Conservation (phyloP, 2,797 vertebrate genomes). For the Synaphobranchus kaupii region DNA sequence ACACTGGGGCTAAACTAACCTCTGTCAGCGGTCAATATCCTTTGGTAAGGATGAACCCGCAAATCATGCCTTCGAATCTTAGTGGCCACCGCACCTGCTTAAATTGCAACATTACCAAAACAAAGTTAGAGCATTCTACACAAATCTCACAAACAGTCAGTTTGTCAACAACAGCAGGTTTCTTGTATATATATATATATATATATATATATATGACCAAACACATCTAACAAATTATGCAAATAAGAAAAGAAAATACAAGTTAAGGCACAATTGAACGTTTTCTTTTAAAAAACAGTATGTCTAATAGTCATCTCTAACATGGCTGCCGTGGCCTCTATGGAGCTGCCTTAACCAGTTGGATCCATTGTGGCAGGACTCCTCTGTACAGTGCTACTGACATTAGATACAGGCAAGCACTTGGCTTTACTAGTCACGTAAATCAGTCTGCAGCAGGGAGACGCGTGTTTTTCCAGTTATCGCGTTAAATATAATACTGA, state of each 20-base stretch:
- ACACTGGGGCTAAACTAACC: slow-evolving; percentile 90
- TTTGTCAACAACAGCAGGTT: slow-evolving; percentile 79
- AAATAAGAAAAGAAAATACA: slow-evolving; percentile 75
- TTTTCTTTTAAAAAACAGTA: slow-evolving; percentile 62
- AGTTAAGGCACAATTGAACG: slow-evolving; percentile 89
- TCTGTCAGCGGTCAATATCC: slow-evolving; percentile 90
- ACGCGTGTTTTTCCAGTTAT: slow-evolving; percentile 68
- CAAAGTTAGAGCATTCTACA: slow-evolving; percentile 80
- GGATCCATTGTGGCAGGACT: slow-evolving; percentile 71
- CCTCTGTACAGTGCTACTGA: slow-evolving; percentile 75
- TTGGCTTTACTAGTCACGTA: slow-evolving; percentile 85
- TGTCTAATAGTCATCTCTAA: slow-evolving; percentile 71
- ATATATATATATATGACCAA: slow-evolving; percentile 68
- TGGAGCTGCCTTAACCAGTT: slow-evolving; percentile 73
- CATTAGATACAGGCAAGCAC: slow-evolving; percentile 70
- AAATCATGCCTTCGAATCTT: slow-evolving; percentile 91
- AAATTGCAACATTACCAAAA: slow-evolving; percentile 88
- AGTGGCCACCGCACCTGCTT: slow-evolving; percentile 92
- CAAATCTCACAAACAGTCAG: slow-evolving; percentile 50
- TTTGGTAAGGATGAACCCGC: slow-evolving; percentile 94
- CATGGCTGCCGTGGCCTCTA: slow-evolving; percentile 76
- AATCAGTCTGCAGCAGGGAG: slow-evolving; percentile 80
- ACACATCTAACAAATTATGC: slow-evolving; percentile 74
- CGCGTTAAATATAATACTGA: slow-evolving; percentile 81
- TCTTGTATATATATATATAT: slow-evolving; percentile 33